Evolutionary conservation across 1,140 invertebrate species (phyloP).

Genomic region (Brachionus calyciflorus): DNA sequence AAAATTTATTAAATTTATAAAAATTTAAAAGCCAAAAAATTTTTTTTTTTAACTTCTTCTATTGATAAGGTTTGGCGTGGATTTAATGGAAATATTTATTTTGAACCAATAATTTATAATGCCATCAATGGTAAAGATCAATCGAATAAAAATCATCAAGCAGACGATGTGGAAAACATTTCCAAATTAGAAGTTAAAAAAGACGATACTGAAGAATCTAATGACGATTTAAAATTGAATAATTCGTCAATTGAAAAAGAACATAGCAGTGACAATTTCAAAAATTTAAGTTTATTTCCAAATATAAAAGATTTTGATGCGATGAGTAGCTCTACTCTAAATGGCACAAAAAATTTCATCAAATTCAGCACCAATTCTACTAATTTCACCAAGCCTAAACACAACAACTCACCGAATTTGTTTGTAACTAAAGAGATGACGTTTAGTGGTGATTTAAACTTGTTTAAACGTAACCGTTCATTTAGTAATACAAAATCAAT

Average conservation of each 20-base stretch:
- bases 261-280: too few species aligned
- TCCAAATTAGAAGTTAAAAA: too few species aligned
- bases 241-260: too few species aligned
- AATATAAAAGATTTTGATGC: background rate
- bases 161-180: background rate
- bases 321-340: background rate
- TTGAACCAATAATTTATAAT: conserved; percentile 6
- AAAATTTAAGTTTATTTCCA: background rate
- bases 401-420: background rate
- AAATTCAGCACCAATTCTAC: background rate
- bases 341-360: background rate
- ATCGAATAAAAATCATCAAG: background rate
- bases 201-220: too few species aligned
- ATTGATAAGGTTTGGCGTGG: conserved; percentile 46
- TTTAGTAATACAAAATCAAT: background rate
- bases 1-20: background rate
- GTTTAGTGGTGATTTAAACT: background rate
- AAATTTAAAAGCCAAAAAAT: background rate
- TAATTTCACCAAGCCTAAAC: background rate
- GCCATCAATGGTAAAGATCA: background rate
- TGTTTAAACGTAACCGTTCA: background rate
- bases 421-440: background rate
- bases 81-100: conserved; percentile 45
- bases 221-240: too few species aligned
- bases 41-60: background rate